Evolutionary conservation across 1,140 invertebrate genomes (phyloP).

Genomic region (Melanaphis sacchari): DNA sequence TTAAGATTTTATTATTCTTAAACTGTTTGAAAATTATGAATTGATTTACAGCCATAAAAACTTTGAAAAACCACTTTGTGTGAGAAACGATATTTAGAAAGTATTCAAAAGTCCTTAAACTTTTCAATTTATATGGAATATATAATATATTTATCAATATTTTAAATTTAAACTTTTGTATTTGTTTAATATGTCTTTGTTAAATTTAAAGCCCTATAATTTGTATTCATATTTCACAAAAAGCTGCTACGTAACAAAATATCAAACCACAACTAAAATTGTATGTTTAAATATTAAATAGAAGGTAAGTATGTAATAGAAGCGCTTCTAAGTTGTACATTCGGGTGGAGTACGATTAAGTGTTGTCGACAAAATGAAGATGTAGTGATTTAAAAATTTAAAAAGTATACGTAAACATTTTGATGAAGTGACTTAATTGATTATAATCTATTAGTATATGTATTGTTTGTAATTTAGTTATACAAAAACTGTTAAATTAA

Average conservation of each 20-base stretch:
- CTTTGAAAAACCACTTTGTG: not conserved
- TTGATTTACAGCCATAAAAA: not conserved
- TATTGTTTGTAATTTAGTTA: too few relatives aligned
- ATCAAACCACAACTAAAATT: not conserved
- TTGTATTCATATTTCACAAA: not conserved
- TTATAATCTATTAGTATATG: too few relatives aligned
- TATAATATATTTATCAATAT: slow-evolving; percentile 5
- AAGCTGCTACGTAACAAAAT: not conserved
- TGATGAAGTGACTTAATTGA: too few relatives aligned
- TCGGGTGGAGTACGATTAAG: too few relatives aligned
- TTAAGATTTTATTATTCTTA: not conserved
- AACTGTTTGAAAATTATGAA: not conserved
- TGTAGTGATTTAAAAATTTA: too few relatives aligned
- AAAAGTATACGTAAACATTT: too few relatives aligned
- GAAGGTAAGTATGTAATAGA: too few relatives aligned
- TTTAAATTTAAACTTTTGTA: not conserved
- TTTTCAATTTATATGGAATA: not conserved
- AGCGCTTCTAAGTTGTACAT: too few relatives aligned
- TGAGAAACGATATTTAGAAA: not conserved
- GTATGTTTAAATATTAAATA: too few relatives aligned
- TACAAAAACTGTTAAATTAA: too few relatives aligned
- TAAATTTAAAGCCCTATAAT: not conserved
- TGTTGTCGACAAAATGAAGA: too few relatives aligned
- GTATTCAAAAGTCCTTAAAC: not conserved
- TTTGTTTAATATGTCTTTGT: not conserved